Evolutionary conservation across 2,113 vertebrate genomes (phyloP).

Genomic region (Sinocyclocheilus anshuiensis): DNA sequence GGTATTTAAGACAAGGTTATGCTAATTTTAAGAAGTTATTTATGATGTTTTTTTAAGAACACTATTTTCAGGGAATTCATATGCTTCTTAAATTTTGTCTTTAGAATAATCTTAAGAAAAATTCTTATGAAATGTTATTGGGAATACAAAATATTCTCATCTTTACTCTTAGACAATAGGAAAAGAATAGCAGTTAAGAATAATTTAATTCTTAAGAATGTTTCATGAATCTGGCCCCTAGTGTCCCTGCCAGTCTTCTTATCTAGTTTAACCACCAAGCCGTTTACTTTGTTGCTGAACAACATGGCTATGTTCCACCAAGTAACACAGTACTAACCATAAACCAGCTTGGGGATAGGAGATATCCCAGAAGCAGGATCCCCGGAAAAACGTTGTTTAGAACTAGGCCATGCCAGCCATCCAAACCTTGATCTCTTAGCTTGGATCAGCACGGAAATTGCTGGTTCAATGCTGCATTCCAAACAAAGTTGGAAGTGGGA

Average conservation of each 20-base stretch:
- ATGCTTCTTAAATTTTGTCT: too few species aligned
- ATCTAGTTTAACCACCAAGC: background rate
- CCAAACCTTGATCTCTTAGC: too few species aligned
- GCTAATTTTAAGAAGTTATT: too few species aligned
- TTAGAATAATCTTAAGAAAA: too few species aligned
- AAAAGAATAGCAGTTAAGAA: background rate
- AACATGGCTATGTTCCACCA: background rate
- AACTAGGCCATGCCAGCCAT: too few species aligned
- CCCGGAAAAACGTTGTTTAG: background rate
- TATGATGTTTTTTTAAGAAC: too few species aligned
- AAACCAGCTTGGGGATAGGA: background rate
- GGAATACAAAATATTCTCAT: background rate
- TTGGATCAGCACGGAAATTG: too few species aligned
- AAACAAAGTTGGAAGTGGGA: too few species aligned
- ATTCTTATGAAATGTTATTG: too few species aligned
- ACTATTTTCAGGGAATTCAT: too few species aligned
- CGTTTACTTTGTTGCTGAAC: background rate
- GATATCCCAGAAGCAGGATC: background rate
- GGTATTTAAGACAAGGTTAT: too few species aligned
- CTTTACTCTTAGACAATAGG: background rate
- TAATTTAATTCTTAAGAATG: background rate
- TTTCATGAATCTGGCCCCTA: background rate
- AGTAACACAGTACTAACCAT: background rate
- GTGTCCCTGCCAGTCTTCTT: background rate
- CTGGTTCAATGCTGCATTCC: too few species aligned